These are phyloP conservation scores for Numida meleagris DNA, from an alignment of 2,113 vertebrate genomes.

Conservation along the genomic window DNA sequence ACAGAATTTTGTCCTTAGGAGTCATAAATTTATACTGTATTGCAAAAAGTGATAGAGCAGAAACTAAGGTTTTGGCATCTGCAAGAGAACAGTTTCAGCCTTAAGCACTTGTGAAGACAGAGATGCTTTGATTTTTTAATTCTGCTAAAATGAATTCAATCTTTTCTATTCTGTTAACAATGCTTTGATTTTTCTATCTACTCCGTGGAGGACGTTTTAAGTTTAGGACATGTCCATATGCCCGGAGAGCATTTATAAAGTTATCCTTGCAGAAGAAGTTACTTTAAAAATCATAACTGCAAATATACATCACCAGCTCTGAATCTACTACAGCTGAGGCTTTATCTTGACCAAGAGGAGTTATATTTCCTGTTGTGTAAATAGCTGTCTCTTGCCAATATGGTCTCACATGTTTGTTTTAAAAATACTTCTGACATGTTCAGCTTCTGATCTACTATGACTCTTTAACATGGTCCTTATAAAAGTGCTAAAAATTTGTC, in stretches of 20 bases:
- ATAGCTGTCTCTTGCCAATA: neutral
- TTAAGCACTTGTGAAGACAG: neutral
- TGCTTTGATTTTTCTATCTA: neutral
- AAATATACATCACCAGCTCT: neutral
- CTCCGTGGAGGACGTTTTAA: neutral
- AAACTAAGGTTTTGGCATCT: neutral
- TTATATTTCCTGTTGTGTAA: neutral
- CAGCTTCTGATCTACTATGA: neutral
- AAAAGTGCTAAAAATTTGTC: neutral
- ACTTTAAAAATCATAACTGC: neutral
- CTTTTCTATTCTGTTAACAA: neutral
- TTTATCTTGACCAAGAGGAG: neutral
- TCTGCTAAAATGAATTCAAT: neutral
- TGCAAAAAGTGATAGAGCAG: neutral
- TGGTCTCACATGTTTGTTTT: neutral
- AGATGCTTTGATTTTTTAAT: constrained; percentile 3
- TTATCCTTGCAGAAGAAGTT: neutral
- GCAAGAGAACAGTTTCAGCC: neutral
- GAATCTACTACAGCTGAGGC: neutral
- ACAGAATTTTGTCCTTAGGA: neutral
- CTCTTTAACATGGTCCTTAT: neutral
- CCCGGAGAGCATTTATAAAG: neutral
- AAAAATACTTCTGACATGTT: neutral
- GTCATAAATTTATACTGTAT: neutral
- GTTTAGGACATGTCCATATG: neutral